Percentiles rank a stretch among this genome's conserved stretches.
Conservation (phyloP, 30 jellyfish, hydroid and myxozoan species). For the Clytia hemisphaerica region DNA sequence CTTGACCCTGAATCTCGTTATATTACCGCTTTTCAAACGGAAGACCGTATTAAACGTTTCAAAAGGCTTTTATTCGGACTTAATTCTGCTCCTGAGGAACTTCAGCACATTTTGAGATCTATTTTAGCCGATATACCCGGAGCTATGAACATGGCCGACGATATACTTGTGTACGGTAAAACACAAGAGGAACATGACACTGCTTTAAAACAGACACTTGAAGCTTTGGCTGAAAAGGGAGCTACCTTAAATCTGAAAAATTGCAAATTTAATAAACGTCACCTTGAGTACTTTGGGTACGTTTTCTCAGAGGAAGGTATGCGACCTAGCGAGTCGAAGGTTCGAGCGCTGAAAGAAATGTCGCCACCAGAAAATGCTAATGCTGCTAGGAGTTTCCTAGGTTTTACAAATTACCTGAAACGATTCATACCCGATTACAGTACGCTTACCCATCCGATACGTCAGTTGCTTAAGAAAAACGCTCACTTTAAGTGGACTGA, state of each 20-base stretch:
- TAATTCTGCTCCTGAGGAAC: constrained; percentile 10
- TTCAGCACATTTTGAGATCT: constrained; percentile 1
- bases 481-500: constrained; percentile 30
- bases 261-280: constrained; percentile 32
- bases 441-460: constrained; percentile 19
- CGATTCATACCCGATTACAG: constrained; percentile 26
- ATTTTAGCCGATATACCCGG: constrained; percentile 15
- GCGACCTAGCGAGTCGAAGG: constrained; percentile 35
- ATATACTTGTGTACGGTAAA: not conserved
- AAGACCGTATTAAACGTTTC: constrained; percentile 8
- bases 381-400: constrained; percentile 33
- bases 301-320: constrained; percentile 22
- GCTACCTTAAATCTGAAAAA: constrained; percentile 21
- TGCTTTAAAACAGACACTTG: not conserved
- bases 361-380: constrained; percentile 15
- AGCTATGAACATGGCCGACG: constrained; percentile 12
- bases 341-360: constrained; percentile 15
- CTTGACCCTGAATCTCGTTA: constrained; percentile 29
- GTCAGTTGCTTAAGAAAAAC: constrained; percentile 4
- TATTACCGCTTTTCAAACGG: constrained; percentile 44
- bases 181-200: constrained; percentile 1
- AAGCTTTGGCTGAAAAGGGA: constrained; percentile 23
- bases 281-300: constrained; percentile 31
- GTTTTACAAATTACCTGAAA: constrained; percentile 28
- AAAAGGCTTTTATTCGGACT: constrained; percentile 5